Evolutionary conservation across 2,888 invertebrate species (phyloP).

Genomic region (Campoletis raptor): DNA sequence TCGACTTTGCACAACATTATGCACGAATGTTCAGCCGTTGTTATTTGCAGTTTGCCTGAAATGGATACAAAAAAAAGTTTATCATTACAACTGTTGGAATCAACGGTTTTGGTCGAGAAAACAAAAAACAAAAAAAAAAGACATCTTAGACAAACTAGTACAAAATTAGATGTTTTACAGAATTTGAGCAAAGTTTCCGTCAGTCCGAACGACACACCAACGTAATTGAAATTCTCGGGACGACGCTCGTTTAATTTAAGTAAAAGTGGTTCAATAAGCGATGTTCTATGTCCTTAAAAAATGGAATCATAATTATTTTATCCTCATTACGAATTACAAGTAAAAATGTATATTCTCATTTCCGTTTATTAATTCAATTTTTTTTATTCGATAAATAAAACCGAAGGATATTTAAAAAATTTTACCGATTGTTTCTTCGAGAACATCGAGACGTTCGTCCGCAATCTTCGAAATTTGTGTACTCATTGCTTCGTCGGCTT

Average conservation of each 20-base stretch:
- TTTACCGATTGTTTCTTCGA: conserved; percentile 89
- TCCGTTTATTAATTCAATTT: not conserved
- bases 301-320: not conserved
- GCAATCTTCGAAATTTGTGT: conserved; percentile 86
- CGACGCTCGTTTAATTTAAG: no score
- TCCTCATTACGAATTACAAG: not conserved
- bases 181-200: conserved; percentile 96
- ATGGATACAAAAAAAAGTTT: not conserved
- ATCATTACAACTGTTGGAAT: no score
- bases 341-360: not conserved
- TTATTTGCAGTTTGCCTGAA: conserved; percentile 96
- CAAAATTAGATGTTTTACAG: conserved; percentile 95
- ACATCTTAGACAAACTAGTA: no score
- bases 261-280: conserved; percentile 91
- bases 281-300: conserved; percentile 88
- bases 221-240: conserved; percentile 95
- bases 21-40: conserved; percentile 98
- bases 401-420: conserved; percentile 74
- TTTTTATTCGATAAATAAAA: no score
- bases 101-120: no score
- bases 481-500: conserved; percentile 68
- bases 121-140: no score
- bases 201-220: conserved; percentile 97
- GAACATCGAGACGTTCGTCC: conserved; percentile 87
- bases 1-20: conserved; percentile 95